Evolutionary conservation across 2,888 invertebrate genomes (phyloP).

Genomic region (Drosophila pseudotakahashii): DNA sequence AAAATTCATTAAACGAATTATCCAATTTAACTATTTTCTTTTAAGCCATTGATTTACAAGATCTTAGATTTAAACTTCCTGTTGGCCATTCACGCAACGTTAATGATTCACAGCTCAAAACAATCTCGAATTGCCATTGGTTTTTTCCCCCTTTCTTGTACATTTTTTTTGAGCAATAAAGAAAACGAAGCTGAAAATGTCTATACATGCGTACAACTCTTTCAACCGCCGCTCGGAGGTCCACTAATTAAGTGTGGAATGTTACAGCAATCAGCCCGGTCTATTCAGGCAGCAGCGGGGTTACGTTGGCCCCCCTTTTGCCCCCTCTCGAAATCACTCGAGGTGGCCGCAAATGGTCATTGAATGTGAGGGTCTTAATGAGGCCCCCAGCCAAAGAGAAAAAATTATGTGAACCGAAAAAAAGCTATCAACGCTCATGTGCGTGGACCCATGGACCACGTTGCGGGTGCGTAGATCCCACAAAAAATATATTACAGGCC

Average conservation of each 20-base stretch:
- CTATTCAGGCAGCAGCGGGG: constrained; percentile 29
- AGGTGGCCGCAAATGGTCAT: constrained; percentile 50
- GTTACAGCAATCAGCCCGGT: constrained; percentile 64
- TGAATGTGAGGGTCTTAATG: constrained; percentile 52
- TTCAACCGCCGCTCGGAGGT: constrained; percentile 28
- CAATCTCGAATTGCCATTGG: constrained; percentile 17
- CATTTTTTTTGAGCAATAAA: constrained; percentile 24
- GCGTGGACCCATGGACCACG: constrained; percentile 55
- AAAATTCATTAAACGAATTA: no score
- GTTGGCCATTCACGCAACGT: constrained; percentile 5
- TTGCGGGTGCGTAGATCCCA: constrained; percentile 49
- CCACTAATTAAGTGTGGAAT: constrained; percentile 72
- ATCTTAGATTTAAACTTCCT: not conserved
- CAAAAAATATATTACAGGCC: constrained; percentile 10
- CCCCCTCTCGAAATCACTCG: constrained; percentile 5
- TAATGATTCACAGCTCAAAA: constrained; percentile 25
- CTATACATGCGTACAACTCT: constrained; percentile 33
- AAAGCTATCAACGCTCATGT: constrained; percentile 62
- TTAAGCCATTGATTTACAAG: not conserved
- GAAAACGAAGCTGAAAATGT: constrained; percentile 29
- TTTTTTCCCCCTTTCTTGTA: not conserved
- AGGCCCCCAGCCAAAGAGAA: constrained; percentile 25
- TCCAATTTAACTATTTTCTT: no score
- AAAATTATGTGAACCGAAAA: constrained; percentile 4
- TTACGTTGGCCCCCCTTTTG: not conserved